Evolutionary conservation across 2,113 vertebrate genomes (phyloP).

Genomic region (Syngnathoides biaculeatus): DNA sequence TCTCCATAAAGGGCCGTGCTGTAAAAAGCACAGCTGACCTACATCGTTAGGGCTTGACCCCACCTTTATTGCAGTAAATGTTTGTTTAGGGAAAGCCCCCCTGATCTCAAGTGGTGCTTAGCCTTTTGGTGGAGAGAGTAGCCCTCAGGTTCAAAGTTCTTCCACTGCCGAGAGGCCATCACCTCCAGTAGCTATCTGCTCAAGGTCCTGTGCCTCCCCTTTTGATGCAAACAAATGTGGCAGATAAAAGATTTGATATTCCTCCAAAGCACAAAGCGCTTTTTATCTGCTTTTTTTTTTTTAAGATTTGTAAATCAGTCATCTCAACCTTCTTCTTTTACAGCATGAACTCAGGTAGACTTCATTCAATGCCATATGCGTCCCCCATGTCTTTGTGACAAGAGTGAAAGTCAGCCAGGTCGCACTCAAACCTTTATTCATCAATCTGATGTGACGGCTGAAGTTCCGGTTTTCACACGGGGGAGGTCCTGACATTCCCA

Average conservation of each 20-base stretch:
- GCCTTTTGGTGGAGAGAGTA: slow-evolving; percentile 59
- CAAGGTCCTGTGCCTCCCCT: slow-evolving; percentile 37
- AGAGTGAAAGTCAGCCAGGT: slow-evolving; percentile 55
- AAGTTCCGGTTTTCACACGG: slow-evolving; percentile 18
- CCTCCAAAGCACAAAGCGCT: no score
- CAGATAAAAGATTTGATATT: not conserved
- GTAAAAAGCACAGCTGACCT: slow-evolving; percentile 59
- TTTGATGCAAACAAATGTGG: not conserved
- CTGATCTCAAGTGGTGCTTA: slow-evolving; percentile 61
- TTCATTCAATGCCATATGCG: not conserved
- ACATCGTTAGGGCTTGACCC: slow-evolving; percentile 61
- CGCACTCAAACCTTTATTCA: slow-evolving; percentile 47
- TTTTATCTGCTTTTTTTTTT: no score
- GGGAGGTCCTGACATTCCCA: slow-evolving; percentile 52
- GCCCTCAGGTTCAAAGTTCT: slow-evolving; percentile 67
- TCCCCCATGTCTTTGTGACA: slow-evolving; percentile 19
- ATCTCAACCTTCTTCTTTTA: slow-evolving; percentile 3
- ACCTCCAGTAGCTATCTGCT: slow-evolving; percentile 51
- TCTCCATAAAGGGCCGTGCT: slow-evolving; percentile 55
- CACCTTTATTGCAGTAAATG: slow-evolving; percentile 65
- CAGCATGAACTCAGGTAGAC: slow-evolving; percentile 9
- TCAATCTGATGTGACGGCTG: slow-evolving; percentile 49
- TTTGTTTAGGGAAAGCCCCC: slow-evolving; percentile 62
- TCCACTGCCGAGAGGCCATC: slow-evolving; percentile 61
- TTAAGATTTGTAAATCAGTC: slow-evolving; percentile 21